phyloP scores from a whole-genome alignment of 1,140 invertebrate genomes.

The Drosophila elegans region DNA sequence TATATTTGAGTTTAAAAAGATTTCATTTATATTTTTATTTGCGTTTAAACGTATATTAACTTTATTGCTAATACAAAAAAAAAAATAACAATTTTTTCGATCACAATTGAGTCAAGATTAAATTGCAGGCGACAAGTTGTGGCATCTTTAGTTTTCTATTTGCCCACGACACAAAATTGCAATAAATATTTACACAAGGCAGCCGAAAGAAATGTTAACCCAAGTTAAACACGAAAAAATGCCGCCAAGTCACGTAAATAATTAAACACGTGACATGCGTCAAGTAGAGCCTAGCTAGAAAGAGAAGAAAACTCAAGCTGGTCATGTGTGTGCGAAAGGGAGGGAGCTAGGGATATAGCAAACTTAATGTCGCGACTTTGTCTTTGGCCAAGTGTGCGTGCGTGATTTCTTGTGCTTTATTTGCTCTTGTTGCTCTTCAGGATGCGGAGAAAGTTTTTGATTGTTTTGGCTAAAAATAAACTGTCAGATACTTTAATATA shows the following conservation, averaged over 20 bases:
- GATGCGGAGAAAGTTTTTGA: constrained; percentile 13
- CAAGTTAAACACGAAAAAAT: constrained; percentile 51
- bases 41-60: too few species aligned
- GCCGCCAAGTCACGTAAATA: constrained; percentile 77
- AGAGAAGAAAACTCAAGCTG: constrained; percentile 1
- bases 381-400: constrained; percentile 50
- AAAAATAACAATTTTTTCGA: too few species aligned
- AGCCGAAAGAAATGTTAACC: constrained; percentile 13
- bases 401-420: constrained; percentile 42
- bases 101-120: neutral
- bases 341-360: constrained; percentile 5
- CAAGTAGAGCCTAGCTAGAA: constrained; percentile 41
- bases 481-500: neutral
- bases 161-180: constrained; percentile 31
- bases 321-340: constrained; percentile 3
- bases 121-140: constrained; percentile 17
- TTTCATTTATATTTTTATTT: too few species aligned
- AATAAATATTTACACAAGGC: constrained; percentile 58
- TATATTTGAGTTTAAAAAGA: too few species aligned
- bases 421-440: constrained; percentile 23
- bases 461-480: constrained; percentile 26
- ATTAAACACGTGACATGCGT: constrained; percentile 78
- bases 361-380: constrained; percentile 45
- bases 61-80: too few species aligned
- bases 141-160: constrained; percentile 20